A percentile compares a stretch with the other conserved stretches of the same genome.
Evolutionary conservation across 1,140 invertebrate genomes (phyloP).

Genomic region (Choristoneura fumiferana): DNA sequence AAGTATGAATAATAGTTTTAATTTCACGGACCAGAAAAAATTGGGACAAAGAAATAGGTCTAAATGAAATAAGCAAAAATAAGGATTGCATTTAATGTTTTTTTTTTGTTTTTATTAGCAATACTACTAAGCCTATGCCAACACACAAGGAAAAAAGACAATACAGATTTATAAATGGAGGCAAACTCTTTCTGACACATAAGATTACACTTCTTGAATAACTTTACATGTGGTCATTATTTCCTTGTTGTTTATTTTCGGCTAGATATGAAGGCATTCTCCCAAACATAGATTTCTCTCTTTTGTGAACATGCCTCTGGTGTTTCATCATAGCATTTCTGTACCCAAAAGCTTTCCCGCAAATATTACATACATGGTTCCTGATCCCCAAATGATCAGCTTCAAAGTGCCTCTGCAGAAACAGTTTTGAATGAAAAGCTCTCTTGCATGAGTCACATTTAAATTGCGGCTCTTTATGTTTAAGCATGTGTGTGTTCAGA

Average conservation of each 20-base stretch:
- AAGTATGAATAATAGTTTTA: too few relatives aligned
- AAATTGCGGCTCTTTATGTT: constrained; percentile 60
- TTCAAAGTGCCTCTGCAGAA: constrained; percentile 62
- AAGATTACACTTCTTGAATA: not conserved
- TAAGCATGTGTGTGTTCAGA: constrained; percentile 71
- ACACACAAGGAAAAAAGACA: too few relatives aligned
- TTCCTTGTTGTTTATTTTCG: constrained; percentile 26
- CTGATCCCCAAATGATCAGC: constrained; percentile 76
- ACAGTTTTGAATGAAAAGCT: constrained; percentile 57
- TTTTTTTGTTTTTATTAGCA: too few relatives aligned
- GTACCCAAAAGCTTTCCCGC: constrained; percentile 77
- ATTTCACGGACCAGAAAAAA: too few relatives aligned
- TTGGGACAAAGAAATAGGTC: too few relatives aligned
- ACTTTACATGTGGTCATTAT: constrained; percentile 8
- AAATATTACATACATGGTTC: constrained; percentile 74
- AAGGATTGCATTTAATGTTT: too few relatives aligned
- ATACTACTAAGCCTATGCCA: too few relatives aligned
- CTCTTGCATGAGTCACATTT: constrained; percentile 64
- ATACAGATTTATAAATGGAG: too few relatives aligned
- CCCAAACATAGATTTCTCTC: constrained; percentile 53
- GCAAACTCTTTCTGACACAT: not conserved
- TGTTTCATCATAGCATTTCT: constrained; percentile 75
- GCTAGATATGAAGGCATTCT: constrained; percentile 56
- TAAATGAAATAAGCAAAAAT: too few relatives aligned
- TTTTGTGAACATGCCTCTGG: constrained; percentile 74